Percentiles rank a stretch among this genome's conserved stretches.
These are phyloP conservation scores for Phataginus tetradactyla DNA, from an alignment of 2,797 vertebrate species.

Conservation along the genomic window DNA sequence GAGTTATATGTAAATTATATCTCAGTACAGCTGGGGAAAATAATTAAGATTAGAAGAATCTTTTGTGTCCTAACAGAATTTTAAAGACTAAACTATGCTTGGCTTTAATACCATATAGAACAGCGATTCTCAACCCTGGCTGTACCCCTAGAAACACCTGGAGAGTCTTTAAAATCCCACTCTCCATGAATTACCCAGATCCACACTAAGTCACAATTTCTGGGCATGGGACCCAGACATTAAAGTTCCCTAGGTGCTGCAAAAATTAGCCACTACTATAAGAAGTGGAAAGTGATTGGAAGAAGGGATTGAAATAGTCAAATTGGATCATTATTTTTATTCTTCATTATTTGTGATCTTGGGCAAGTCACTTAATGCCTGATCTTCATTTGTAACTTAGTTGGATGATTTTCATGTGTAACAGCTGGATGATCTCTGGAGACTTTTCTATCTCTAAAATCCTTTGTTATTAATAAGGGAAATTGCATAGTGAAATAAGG, in stretches of 20 bases:
- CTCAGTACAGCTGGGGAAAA: neutral
- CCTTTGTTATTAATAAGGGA: slow-evolving; percentile 39
- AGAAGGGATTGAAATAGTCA: neutral
- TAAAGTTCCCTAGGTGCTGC: neutral
- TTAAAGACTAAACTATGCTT: slow-evolving; percentile 26
- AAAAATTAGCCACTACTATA: slow-evolving; percentile 3
- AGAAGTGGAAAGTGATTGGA: slow-evolving; percentile 25
- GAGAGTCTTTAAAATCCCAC: neutral
- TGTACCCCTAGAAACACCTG: neutral
- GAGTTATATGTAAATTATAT: neutral
- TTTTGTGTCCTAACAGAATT: neutral
- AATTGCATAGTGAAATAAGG: slow-evolving; percentile 11
- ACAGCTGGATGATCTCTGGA: slow-evolving; percentile 13
- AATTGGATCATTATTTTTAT: slow-evolving; percentile 3
- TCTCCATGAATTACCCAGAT: neutral
- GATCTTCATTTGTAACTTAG: neutral
- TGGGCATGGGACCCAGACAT: neutral
- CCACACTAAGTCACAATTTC: slow-evolving; percentile 4
- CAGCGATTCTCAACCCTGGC: neutral
- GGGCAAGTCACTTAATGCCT: slow-evolving; percentile 18
- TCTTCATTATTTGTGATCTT: slow-evolving; percentile 11
- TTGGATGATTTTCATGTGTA: neutral
- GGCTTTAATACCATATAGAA: neutral
- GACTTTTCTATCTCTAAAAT: slow-evolving; percentile 14
- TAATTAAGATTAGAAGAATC: neutral